Evolutionary conservation across 2,113 vertebrate species (phyloP), one percentile per base, ranked within the genome.

Genomic region (Channa maculata): DNA sequence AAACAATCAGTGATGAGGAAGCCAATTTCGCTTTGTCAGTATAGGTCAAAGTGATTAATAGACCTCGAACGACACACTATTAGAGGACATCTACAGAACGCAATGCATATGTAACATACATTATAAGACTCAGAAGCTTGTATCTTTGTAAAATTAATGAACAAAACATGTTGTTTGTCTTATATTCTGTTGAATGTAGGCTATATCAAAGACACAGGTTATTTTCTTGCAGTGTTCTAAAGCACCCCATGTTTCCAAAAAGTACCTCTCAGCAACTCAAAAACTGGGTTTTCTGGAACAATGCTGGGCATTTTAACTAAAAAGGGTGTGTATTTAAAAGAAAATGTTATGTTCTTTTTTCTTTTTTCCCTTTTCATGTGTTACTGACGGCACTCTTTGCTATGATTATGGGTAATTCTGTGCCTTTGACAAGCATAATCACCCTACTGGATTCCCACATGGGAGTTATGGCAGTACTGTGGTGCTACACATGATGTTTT

Each of bases 11-110:
- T 78, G 72, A 34, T 11, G 41, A 80, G 61, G 52, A 65, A 74
- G 77, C 49, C 39, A 83, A 66, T 87, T 86, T 68, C 41, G 37
- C 39, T 70, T 75, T 36, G 46, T 71, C 75, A 57, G 53, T 36
- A 70, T 66, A 85, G 44, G 52, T 64, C 71, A 85, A 46, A 39
- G 13, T 50, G 33, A 60, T 6, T 13, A n/a, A 60, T 38, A 14
- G 14, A 54, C 52, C 64, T 36, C 9, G n/a, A 43, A 76, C 13
- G 8, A 36, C 8, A 54, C 5, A 37, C 8, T 55, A 69, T 33
- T 61, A 38, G 8, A 60, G 43, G n/a, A 58, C 55, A 61, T 46
- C 24, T 15, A 41, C 0, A 15, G 9, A 34, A 33, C 6, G 37
- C 6, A 8, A 0, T 24, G 15, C 24, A 6, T 39, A 4, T 13